Evolutionary conservation across 1,140 invertebrate genomes (phyloP), one percentile per base, ranked within the genome.

Genomic region (Hydropsyche tenuis): DNA sequence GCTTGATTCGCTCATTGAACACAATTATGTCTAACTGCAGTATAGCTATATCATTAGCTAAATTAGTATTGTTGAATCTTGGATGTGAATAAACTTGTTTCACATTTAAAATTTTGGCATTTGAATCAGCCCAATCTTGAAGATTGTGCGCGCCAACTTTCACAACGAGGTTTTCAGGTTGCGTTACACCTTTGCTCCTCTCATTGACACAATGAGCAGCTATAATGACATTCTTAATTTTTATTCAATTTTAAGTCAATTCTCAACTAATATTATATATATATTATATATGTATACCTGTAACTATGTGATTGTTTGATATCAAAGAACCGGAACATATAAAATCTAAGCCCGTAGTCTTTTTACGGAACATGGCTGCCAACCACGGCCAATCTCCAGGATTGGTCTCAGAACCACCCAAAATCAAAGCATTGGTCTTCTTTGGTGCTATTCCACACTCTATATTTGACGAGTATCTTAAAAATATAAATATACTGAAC

Each of bases 71-170:
- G 11, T 68, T 68, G 65, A 25, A 68, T 7, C 2, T 18, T 14
- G 43, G 43, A 42, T 43, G 69, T 48, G 30, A 18, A 11, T 62
- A 22, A 20, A 69, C 60, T 1, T 73, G 51, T 0, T 16, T 37
- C 1, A 84, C 78, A 27, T 82, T 78, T 1, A 69, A 73, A n/a
- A 79, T 78, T 20, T 80, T 51, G 0, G 80, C 79, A 14, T 76
- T 78, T 1, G 37, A 7, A 53, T 84, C 82, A 1, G 62, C 45
- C 79, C 79, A 82, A 3, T 80, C 27, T 0, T 64, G 51, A 3
- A 85, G 64, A 16, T 75, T 74, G 63, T 79, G 79, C 43, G 79
- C 80, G 11, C 83, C 83, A 6, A 86, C 66, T 3, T 80, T 81
- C 5, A 82, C 79, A 4, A 80, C 3, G 27, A 85, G 70, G 16